Conservation (phyloP, 2,888 invertebrate genomes). For the Lampropteryx suffumata region DNA sequence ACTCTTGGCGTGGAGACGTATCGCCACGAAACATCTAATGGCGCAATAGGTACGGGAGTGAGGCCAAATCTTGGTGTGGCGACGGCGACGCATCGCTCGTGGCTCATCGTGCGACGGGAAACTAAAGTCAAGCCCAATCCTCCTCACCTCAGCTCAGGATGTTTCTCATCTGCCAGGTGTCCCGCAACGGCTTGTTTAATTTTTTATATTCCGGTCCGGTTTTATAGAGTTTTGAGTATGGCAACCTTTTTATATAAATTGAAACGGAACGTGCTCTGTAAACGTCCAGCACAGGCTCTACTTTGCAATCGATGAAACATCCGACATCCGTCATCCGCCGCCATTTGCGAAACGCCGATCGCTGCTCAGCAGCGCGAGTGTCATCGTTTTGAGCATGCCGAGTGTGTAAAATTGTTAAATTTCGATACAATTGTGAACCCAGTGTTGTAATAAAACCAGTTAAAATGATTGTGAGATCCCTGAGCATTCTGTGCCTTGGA, state of each 20-base stretch:
- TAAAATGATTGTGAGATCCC: constrained; percentile 82
- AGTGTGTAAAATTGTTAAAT: constrained; percentile 73
- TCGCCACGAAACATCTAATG: no score
- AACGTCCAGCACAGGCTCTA: constrained; percentile 61
- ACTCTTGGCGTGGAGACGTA: no score
- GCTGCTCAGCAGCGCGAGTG: constrained; percentile 74
- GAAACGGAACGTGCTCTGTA: constrained; percentile 46
- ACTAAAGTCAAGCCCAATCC: no score
- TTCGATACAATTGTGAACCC: constrained; percentile 71
- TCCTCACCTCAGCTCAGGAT: no score
- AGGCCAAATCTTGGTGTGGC: no score
- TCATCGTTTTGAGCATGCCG: constrained; percentile 75
- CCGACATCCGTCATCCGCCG: constrained; percentile 75
- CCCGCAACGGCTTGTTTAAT: no score
- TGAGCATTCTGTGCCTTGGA: constrained; percentile 77
- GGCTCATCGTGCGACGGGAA: no score
- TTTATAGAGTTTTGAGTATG: constrained; percentile 16
- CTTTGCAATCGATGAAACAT: constrained; percentile 74
- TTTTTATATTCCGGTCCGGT: not conserved
- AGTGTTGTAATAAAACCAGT: constrained; percentile 66
- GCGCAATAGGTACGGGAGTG: no score
- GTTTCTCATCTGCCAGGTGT: no score
- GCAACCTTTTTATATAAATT: constrained; percentile 12
- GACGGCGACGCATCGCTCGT: no score
- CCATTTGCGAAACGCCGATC: constrained; percentile 81